These are phyloP conservation scores for Eulemur rubriventer DNA, from an alignment of 2,797 vertebrate genomes.

Conservation along the genomic window DNA sequence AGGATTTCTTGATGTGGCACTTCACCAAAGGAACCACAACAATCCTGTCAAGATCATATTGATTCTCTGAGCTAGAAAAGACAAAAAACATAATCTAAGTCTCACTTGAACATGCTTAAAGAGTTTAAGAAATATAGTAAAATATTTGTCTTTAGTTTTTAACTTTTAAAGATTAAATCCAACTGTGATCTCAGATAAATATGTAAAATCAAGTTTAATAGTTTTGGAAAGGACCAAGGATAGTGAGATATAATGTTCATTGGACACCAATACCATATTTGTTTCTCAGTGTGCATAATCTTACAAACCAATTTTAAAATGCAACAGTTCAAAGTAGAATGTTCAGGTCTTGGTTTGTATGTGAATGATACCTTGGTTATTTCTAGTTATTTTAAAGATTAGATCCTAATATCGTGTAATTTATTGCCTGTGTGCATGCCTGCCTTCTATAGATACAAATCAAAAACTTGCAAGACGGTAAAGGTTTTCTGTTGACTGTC, in stretches of 20 bases:
- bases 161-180: neutral
- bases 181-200: neutral
- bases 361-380: neutral
- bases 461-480: neutral
- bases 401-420: neutral
- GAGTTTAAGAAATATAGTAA: neutral
- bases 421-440: neutral
- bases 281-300: neutral
- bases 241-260: neutral
- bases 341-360: neutral
- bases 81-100: neutral
- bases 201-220: neutral
- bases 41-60: neutral
- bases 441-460: neutral
- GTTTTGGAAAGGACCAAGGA: neutral
- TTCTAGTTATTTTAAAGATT: conserved; percentile 34
- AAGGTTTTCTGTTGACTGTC: neutral
- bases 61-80: neutral
- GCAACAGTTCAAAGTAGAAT: neutral
- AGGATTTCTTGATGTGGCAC: neutral
- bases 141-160: neutral
- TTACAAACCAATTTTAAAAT: conserved; percentile 11
- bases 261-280: neutral
- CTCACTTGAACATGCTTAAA: neutral
- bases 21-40: neutral